Percentiles rank a stretch among this genome's conserved stretches.
These are phyloP conservation scores for Montipora capitata DNA, from an alignment of 92 coral and sea anemone species.

Conservation along the genomic window DNA sequence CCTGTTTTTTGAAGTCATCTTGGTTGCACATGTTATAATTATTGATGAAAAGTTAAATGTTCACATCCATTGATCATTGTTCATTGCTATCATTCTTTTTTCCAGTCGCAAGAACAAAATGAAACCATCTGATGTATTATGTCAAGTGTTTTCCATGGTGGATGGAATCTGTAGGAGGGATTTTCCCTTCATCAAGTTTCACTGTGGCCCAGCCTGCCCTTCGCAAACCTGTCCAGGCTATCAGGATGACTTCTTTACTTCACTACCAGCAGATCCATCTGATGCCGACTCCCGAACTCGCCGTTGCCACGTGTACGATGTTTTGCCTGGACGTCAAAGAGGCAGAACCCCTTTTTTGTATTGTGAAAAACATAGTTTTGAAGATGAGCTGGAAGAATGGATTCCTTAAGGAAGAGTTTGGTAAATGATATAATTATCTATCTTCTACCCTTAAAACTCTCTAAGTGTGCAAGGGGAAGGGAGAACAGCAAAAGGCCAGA, in stretches of 20 bases:
- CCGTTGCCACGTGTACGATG: conserved; percentile 63
- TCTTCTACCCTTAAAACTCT: too few species aligned
- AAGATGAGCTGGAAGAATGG: conserved; percentile 62
- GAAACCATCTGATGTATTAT: conserved; percentile 62
- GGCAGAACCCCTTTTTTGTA: conserved; percentile 26
- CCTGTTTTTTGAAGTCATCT: too few species aligned
- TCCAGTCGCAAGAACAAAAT: background rate
- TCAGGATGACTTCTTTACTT: conserved; percentile 25
- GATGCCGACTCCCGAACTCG: conserved; percentile 17
- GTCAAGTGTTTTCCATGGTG: conserved; percentile 59
- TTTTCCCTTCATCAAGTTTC: conserved; percentile 65
- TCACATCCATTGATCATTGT: too few species aligned
- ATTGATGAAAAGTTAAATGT: too few species aligned
- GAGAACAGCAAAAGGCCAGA: too few species aligned
- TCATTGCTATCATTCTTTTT: background rate
- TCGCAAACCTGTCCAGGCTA: conserved; percentile 65
- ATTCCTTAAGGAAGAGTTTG: conserved; percentile 18
- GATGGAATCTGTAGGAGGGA: conserved; percentile 57
- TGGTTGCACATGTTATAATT: too few species aligned
- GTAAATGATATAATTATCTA: background rate
- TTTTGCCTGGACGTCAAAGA: conserved; percentile 53
- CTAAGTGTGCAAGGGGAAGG: too few species aligned
- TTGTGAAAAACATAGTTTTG: conserved; percentile 63
- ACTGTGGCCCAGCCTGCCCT: conserved; percentile 81
- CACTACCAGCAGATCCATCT: background rate